Evolutionary conservation across 2,113 vertebrate genomes (phyloP).

Genomic region (Ia io): DNA sequence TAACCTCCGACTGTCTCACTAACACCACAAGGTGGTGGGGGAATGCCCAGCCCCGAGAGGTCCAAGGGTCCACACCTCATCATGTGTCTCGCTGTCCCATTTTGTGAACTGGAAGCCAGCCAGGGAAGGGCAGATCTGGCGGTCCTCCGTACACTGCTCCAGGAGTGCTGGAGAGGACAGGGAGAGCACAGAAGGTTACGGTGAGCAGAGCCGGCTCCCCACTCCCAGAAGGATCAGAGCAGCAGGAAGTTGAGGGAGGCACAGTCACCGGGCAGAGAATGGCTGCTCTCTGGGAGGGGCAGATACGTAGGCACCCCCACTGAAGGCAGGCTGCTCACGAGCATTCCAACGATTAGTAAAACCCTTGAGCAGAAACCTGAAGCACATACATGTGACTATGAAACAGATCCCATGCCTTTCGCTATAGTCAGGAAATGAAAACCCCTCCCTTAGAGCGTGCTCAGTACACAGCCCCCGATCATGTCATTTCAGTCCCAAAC

Average conservation of each 20-base stretch:
- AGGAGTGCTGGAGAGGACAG: slow-evolving; percentile 81
- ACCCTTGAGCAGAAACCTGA: neutral
- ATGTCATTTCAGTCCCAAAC: neutral
- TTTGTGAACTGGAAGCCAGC: slow-evolving; percentile 91
- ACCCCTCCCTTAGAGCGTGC: neutral
- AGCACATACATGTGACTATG: neutral
- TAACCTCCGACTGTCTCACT: neutral
- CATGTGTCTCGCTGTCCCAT: slow-evolving; percentile 85
- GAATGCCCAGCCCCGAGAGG: neutral
- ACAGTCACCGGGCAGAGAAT: neutral
- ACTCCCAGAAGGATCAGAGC: neutral
- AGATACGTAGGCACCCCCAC: neutral
- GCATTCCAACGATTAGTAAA: neutral
- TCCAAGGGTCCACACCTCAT: slow-evolving; percentile 84
- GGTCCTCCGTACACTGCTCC: slow-evolving; percentile 83
- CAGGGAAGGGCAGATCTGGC: slow-evolving; percentile 90
- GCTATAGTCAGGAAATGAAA: neutral
- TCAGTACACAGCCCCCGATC: neutral
- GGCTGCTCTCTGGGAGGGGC: neutral
- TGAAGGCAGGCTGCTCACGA: neutral
- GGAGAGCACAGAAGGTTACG: neutral
- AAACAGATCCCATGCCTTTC: neutral
- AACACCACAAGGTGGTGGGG: neutral
- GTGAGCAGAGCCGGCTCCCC: neutral
- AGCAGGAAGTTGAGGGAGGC: neutral